phyloP scores from a whole-genome alignment of 2,888 invertebrate genomes.

The Cyaniris semiargus region DNA sequence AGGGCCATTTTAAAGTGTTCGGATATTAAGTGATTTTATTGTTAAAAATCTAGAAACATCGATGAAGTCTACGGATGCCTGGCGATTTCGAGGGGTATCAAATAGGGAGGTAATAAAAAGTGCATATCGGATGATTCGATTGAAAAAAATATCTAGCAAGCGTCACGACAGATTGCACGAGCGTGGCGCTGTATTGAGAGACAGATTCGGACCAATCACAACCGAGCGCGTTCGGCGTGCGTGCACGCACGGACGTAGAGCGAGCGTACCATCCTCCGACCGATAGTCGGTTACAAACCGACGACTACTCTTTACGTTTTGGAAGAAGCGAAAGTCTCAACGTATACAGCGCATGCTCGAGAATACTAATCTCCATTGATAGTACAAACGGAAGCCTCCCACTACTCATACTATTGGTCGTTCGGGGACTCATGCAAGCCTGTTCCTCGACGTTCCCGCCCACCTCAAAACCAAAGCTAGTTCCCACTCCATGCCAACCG shows the following conservation, averaged over 20 bases:
- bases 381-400: slow-evolving; percentile 55
- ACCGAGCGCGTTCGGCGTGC: slow-evolving; percentile 27
- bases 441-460: slow-evolving; percentile 52
- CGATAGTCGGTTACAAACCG: slow-evolving; percentile 65
- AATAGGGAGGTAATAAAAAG: slow-evolving; percentile 39
- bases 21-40: slow-evolving; percentile 35
- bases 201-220: slow-evolving; percentile 42
- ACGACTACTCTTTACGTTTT: slow-evolving; percentile 54
- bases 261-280: slow-evolving; percentile 78
- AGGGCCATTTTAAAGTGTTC: slow-evolving; percentile 37
- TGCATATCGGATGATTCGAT: slow-evolving; percentile 40
- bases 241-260: slow-evolving; percentile 39
- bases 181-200: slow-evolving; percentile 54
- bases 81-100: slow-evolving; percentile 36
- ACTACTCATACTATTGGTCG: slow-evolving; percentile 41
- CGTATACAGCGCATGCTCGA: slow-evolving; percentile 78
- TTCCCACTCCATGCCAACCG: slow-evolving; percentile 68
- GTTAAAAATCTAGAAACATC: slow-evolving; percentile 41
- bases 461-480: slow-evolving; percentile 74
- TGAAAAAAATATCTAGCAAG: slow-evolving; percentile 42
- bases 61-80: slow-evolving; percentile 40
- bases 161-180: slow-evolving; percentile 49
- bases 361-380: slow-evolving; percentile 64
- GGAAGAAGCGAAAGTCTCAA: slow-evolving; percentile 75
- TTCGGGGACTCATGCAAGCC: slow-evolving; percentile 42